These are phyloP conservation scores for Xanthorhoe spadicearia DNA, from an alignment of 2,888 invertebrate species.

Conservation along the genomic window DNA sequence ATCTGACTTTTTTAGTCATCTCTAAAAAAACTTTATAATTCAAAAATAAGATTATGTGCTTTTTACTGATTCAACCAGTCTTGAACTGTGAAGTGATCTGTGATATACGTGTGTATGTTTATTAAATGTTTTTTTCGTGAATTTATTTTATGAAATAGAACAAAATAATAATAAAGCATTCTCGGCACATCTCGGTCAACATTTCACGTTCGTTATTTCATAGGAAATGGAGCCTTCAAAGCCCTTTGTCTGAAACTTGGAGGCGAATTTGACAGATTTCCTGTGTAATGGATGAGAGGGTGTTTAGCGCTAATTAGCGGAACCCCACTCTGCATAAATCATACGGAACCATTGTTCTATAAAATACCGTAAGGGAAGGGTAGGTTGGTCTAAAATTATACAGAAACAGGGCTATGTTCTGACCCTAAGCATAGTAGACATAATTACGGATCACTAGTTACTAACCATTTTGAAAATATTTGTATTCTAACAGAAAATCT, in stretches of 20 bases:
- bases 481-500: too few species aligned
- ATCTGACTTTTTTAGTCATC: too few species aligned
- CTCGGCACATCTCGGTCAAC: background rate
- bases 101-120: too few species aligned
- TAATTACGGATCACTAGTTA: background rate
- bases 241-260: constrained; percentile 44
- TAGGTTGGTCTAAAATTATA: constrained; percentile 7
- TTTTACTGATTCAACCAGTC: too few species aligned
- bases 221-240: constrained; percentile 2
- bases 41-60: too few species aligned
- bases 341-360: constrained; percentile 55
- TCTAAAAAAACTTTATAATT: too few species aligned
- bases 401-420: background rate
- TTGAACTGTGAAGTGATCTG: too few species aligned
- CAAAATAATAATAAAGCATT: background rate
- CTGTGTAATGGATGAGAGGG: constrained; percentile 62
- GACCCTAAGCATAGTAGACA: background rate
- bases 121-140: too few species aligned
- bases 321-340: constrained; percentile 57
- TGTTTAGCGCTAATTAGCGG: constrained; percentile 63
- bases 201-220: background rate
- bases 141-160: too few species aligned
- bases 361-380: constrained; percentile 25
- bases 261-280: constrained; percentile 57
- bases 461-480: background rate